Conservation (phyloP, 1,140 invertebrate genomes). For the Marisa cornuarietis region DNA sequence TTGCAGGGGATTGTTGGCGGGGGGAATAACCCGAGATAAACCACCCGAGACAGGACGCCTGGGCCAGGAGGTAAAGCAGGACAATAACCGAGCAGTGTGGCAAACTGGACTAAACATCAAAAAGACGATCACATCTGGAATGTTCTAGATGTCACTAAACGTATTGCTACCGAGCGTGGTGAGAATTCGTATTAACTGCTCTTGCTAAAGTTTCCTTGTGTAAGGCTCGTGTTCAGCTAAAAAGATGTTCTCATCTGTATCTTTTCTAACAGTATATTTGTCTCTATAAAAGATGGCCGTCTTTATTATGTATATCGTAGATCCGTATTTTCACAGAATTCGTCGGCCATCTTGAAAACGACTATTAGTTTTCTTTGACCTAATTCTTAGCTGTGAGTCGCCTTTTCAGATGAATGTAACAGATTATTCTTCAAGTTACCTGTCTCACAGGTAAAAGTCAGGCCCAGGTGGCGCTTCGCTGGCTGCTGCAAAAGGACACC, state of each 20-base stretch:
- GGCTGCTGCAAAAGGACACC: conserved; percentile 41
- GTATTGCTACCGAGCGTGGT: conserved; percentile 21
- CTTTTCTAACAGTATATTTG: too few relatives aligned
- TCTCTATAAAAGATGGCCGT: too few relatives aligned
- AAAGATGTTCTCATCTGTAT: too few relatives aligned
- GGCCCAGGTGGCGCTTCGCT: conserved; percentile 43
- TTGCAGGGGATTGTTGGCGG: conserved; percentile 28
- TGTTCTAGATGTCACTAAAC: conserved; percentile 12
- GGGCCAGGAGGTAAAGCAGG: conserved; percentile 8
- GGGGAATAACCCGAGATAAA: conserved; percentile 16
- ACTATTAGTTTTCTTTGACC: too few relatives aligned
- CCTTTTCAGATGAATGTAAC: too few relatives aligned
- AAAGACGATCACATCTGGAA: conserved; percentile 20
- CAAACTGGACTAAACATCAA: not conserved
- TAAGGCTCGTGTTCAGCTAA: too few relatives aligned
- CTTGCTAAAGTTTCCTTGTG: too few relatives aligned
- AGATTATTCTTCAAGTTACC: too few relatives aligned
- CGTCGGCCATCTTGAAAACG: too few relatives aligned
- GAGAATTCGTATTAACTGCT: not conserved
- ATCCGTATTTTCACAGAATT: too few relatives aligned
- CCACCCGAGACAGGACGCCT: conserved; percentile 25
- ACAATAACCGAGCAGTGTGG: not conserved
- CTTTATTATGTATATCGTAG: too few relatives aligned
- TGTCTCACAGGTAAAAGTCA: conserved; percentile 10
- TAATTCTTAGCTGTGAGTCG: too few relatives aligned